These are phyloP conservation scores for Pelobates fuscus DNA, from an alignment of 2,113 vertebrate genomes.

Conservation along the genomic window DNA sequence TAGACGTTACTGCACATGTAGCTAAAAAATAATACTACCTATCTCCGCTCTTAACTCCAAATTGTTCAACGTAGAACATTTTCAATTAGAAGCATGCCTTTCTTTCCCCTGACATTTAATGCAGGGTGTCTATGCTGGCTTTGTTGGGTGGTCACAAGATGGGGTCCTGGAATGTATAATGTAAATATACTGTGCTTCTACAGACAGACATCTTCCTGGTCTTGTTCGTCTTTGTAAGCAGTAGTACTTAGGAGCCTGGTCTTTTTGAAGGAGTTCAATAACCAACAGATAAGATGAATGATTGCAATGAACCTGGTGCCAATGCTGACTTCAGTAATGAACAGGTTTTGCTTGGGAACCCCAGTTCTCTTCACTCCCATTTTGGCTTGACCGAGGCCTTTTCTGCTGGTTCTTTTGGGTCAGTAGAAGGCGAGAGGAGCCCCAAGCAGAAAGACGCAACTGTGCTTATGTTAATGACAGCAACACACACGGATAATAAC, in stretches of 20 bases:
- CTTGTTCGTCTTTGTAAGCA: neutral
- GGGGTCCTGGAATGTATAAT: too few relatives aligned
- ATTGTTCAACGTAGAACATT: too few relatives aligned
- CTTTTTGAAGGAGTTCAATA: conserved; percentile 2
- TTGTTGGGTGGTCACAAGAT: too few relatives aligned
- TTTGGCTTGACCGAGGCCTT: conserved; percentile 17
- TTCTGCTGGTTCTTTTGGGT: conserved; percentile 34
- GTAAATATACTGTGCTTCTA: conserved; percentile 18
- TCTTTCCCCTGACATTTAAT: too few relatives aligned
- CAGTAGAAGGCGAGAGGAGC: neutral
- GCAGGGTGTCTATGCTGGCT: too few relatives aligned
- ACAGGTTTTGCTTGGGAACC: neutral
- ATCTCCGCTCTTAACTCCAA: too few relatives aligned
- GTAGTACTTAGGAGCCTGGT: neutral
- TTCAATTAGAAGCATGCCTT: too few relatives aligned
- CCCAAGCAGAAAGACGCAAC: conserved; percentile 11
- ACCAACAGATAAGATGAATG: conserved; percentile 19
- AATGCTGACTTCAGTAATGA: conserved; percentile 1
- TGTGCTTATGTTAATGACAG: conserved; percentile 39
- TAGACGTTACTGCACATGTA: too few relatives aligned
- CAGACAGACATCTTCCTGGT: conserved; percentile 25
- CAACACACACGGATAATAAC: conserved; percentile 31
- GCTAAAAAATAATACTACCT: too few relatives aligned
- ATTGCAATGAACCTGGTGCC: conserved; percentile 8
- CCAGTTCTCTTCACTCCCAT: neutral